Base-by-base conservation (phyloP, 2,888 invertebrate species). In the Drosophila lutescens region DNA sequence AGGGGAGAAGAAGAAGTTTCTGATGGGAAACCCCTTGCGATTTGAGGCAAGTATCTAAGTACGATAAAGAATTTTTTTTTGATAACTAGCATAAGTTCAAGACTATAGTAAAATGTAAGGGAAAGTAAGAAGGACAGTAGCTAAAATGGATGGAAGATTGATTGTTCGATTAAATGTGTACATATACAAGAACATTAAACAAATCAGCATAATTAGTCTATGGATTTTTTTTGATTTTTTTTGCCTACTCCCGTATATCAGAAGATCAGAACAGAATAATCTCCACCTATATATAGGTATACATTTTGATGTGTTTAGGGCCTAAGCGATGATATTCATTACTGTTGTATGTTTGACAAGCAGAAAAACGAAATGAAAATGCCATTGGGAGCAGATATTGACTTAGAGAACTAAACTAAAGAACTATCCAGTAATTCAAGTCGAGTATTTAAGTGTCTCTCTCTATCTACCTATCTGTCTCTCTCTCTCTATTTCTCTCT, bases 71-170 rank as follows among this genome's bases (percentile, higher is more conserved):
- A 44, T 73, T 76, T 63, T 78, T 78, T 77, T 74, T 76, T 49
- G 51, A 62, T 65, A 71, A 65, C 50, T 77, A 78, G 77, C 17
- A 20, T 82, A 82, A 79, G 79, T 59, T 74, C 74, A 76, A 82
- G 82, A 79, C 79, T 79, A 79, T 76, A 81, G 66, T 69, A 65
- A 79, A 65, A 47, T 67, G 32, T 79, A 79, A 79, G 82, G 8
- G 23, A 59, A 47, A 38, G 12, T 1, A 2, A 38, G 12, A 1
- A 2, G 26, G 13, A 17, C 13, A 26, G 13, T 66, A 30, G 47
- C 26, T 49, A 46, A 41, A 51, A 41, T 1, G 40, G 40, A 56
- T 12, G 40, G 58, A 36, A 7, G 57, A 58, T 55, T 40, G 57
- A 59, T 59, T 41, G 55, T 51, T 46, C 36, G 43, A 38, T 30